These are phyloP conservation scores for Trogon surrucura DNA, from an alignment of 2,113 vertebrate species.

Conservation along the genomic window DNA sequence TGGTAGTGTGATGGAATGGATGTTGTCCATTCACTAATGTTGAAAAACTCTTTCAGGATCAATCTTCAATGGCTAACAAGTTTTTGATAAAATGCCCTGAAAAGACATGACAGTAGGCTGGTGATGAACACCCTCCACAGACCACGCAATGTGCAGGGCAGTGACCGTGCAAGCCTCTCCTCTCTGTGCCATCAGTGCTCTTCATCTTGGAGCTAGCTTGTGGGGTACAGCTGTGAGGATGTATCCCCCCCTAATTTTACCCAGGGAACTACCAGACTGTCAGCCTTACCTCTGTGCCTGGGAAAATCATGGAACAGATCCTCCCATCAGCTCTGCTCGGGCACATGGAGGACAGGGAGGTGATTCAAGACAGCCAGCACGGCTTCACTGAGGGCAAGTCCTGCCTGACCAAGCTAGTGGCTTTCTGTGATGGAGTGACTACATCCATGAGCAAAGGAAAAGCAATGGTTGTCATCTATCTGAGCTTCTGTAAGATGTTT, in stretches of 20 bases:
- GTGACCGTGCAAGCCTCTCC: background rate
- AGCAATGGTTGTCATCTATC: no score
- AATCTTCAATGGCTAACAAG: background rate
- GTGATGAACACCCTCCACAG: background rate
- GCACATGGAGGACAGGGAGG: no score
- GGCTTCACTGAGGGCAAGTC: no score
- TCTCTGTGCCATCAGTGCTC: background rate
- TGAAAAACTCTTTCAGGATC: background rate
- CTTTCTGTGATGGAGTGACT: no score
- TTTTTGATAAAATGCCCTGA: background rate
- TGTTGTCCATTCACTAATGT: background rate
- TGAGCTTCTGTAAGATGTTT: no score
- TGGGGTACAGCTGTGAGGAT: background rate
- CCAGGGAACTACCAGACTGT: no score
- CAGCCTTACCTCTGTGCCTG: no score
- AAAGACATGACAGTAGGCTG: background rate
- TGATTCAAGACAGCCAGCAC: no score
- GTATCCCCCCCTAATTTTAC: background rate
- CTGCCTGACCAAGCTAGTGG: no score
- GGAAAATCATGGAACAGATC: no score
- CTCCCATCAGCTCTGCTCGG: no score
- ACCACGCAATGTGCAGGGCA: fast-evolving
- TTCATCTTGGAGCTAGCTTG: background rate
- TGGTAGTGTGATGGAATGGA: background rate
- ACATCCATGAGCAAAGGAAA: no score